phyloP scores from a whole-genome alignment of 2,113 vertebrate genomes.

The Epinephelus moara region DNA sequence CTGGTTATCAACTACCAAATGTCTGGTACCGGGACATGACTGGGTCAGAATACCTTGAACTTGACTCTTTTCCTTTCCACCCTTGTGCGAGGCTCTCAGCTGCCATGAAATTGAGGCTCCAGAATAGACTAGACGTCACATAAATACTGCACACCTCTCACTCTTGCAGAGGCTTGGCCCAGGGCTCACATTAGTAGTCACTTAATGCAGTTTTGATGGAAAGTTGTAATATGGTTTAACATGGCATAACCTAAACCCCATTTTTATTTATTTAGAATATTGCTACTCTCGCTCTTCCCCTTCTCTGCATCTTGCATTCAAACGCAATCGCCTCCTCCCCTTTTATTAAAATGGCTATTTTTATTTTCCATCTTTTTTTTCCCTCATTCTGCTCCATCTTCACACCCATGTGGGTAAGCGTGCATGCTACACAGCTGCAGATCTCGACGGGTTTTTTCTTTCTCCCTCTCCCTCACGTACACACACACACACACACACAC shows the following conservation, averaged over 20 bases:
- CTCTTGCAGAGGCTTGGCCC: background rate
- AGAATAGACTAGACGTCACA: background rate
- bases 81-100: background rate
- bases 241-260: background rate
- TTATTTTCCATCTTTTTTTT: background rate
- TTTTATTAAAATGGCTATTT: background rate
- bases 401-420: background rate
- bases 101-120: background rate
- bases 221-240: slow-evolving; percentile 26
- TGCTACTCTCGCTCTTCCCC: background rate
- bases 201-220: slow-evolving; percentile 22
- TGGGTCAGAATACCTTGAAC: background rate
- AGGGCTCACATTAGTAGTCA: background rate
- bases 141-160: background rate
- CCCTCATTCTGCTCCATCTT: slow-evolving; percentile 4
- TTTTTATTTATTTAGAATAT: slow-evolving; percentile 18
- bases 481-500: background rate
- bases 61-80: background rate
- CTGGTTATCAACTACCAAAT: too few species aligned
- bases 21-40: too few species aligned
- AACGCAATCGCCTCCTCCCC: background rate
- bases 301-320: slow-evolving; percentile 14
- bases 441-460: slow-evolving; percentile 6
- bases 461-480: background rate
- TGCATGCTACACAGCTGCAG: slow-evolving; percentile 26